Percentiles rank a stretch among this genome's conserved stretches.
Conservation (phyloP, 2,113 vertebrate genomes). For the Stegastes partitus region DNA sequence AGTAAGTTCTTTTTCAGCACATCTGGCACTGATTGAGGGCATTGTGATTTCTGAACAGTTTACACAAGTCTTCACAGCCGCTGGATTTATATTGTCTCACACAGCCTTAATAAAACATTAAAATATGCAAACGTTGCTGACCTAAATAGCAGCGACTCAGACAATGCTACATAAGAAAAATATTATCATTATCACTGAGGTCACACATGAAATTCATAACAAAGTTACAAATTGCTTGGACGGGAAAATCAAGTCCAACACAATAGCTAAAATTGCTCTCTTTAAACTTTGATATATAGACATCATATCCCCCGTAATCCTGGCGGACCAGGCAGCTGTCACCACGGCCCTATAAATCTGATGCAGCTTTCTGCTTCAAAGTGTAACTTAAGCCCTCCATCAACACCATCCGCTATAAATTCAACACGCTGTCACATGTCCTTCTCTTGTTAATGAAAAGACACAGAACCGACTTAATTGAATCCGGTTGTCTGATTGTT, state of each 20-base stretch:
- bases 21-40: constrained; percentile 59
- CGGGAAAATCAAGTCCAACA: constrained; percentile 24
- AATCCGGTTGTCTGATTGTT: constrained; percentile 74
- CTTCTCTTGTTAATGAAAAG: constrained; percentile 67
- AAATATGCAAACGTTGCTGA: constrained; percentile 35
- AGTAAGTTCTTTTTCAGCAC: constrained; percentile 41
- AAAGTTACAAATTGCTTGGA: constrained; percentile 51
- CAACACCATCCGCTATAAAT: constrained; percentile 67
- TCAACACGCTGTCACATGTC: constrained; percentile 72
- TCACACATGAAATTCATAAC: constrained; percentile 64
- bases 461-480: constrained; percentile 64
- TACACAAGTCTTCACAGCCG: constrained; percentile 26
- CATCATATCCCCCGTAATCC: constrained; percentile 69
- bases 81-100: constrained; percentile 28
- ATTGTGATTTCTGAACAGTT: constrained; percentile 44
- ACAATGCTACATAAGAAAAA: constrained; percentile 48
- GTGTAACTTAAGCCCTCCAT: constrained; percentile 63
- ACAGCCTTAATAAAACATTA: constrained; percentile 20
- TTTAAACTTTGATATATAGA: constrained; percentile 74
- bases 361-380: constrained; percentile 62
- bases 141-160: constrained; percentile 40
- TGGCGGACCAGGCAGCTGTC: constrained; percentile 71
- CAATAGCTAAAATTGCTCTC: constrained; percentile 51
- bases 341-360: constrained; percentile 71
- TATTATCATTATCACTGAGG: constrained; percentile 48